Percentiles rank a stretch among this genome's conserved stretches.
These are phyloP conservation scores for Oncorhynchus nerka DNA, from an alignment of 2,113 vertebrate genomes.

Conservation along the genomic window DNA sequence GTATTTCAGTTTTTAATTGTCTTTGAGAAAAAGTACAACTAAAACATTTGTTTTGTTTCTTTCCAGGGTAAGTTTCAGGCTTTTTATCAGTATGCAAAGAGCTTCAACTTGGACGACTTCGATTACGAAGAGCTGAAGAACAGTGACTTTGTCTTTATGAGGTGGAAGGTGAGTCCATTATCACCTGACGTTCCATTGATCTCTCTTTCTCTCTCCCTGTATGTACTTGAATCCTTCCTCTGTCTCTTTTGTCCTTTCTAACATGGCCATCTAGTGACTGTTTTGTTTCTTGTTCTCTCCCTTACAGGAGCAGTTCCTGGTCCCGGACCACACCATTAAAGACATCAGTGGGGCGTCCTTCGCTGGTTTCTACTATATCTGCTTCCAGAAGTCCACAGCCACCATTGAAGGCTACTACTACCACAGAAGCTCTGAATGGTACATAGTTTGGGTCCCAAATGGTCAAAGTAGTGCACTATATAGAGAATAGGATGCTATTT, in stretches of 20 bases:
- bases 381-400: slow-evolving; percentile 97
- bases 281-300: neutral
- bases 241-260: neutral
- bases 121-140: slow-evolving; percentile 92
- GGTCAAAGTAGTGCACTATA: neutral
- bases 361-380: slow-evolving; percentile 99
- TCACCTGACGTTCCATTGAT: neutral
- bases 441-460: slow-evolving; percentile 26
- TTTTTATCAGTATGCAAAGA: slow-evolving; percentile 97
- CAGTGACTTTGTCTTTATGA: slow-evolving; percentile 98
- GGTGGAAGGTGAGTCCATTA: slow-evolving; percentile 88
- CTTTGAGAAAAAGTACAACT: neutral
- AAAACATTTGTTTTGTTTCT: slow-evolving; percentile 18
- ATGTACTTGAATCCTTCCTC: neutral
- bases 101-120: slow-evolving; percentile 96
- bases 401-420: slow-evolving; percentile 99
- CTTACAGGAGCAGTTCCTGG: slow-evolving; percentile 91
- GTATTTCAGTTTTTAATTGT: no score
- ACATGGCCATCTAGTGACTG: no score
- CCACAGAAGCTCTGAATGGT: slow-evolving; percentile 98
- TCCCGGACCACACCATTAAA: slow-evolving; percentile 98
- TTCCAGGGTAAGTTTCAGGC: slow-evolving; percentile 95
- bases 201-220: neutral
- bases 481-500: no score
- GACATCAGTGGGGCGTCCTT: slow-evolving; percentile 98